Base-by-base conservation (phyloP, 1,140 invertebrate species). In the Halotydeus destructor region DNA sequence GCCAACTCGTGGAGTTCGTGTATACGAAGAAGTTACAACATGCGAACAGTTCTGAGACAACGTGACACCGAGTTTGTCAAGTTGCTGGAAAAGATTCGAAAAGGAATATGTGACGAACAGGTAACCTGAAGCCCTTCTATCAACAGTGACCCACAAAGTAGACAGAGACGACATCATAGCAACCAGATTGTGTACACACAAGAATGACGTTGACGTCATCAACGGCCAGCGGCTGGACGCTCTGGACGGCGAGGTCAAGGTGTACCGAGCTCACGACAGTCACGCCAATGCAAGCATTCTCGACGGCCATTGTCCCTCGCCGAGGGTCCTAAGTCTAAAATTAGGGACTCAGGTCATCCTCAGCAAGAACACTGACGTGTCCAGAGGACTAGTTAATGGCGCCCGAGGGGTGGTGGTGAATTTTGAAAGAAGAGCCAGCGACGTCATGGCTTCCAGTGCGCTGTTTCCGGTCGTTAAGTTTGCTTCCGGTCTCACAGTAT, bases 401-500 rank as follows among this genome's bases (percentile, higher is more conserved):
- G 81, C 85, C 1, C 65, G 86, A 50, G 88, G 88, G 21, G 72
- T 89, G 2, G 70, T 96, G 1, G 68, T 70, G 2, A 67, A 70
- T 42, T 91, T 89, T 62, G 69, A 72, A 18, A 23, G 25, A 31
- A 23, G 43, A 43, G 34, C 38, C 43, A 50, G 37, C 18, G 8
- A 19, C 18, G 34, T 11, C n/a, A 11, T 27, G 12, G 12, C 19
- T 38, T 21, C 14, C 14, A 4, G 27, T n/a, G n/a, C n/a, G n/a
- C n/a, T n/a, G n/a, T 56, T 74, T n/a, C 85, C 86, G 0, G 62
- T 88, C n/a, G 76, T 94, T 3, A 71, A 76, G 50, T 91, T 93
- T 63, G 69, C 76, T 50, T 76, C 72, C 58, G 76, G 78, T 37
- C 63, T 72, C 44, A 69, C 74, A 53, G 75, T 76, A 52, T 61